phyloP scores from a whole-genome alignment of 2,888 invertebrate genomes.

The Laothoe populi region DNA sequence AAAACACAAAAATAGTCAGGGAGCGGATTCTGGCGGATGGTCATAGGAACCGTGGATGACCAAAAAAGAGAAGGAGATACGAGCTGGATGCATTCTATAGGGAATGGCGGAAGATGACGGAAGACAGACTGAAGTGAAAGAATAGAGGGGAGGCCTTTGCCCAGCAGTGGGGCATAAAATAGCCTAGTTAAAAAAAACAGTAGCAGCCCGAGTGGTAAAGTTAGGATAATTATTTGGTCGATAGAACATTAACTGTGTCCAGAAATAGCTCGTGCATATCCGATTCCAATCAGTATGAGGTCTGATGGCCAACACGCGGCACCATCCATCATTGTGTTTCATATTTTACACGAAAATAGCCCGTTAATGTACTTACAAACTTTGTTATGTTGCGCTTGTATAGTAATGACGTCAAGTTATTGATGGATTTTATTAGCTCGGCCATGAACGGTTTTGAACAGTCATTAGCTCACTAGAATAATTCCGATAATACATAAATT shows the following conservation, averaged over 20 bases:
- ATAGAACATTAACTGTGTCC: slow-evolving; percentile 42
- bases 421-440: not conserved
- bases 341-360: slow-evolving; percentile 25
- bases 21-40: too few relatives aligned
- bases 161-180: too few relatives aligned
- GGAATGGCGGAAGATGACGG: too few relatives aligned
- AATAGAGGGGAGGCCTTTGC: too few relatives aligned
- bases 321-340: slow-evolving; percentile 45
- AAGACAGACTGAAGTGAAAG: too few relatives aligned
- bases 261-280: slow-evolving; percentile 45
- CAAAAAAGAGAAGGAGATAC: too few relatives aligned
- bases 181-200: too few relatives aligned
- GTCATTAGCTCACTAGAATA: too few relatives aligned
- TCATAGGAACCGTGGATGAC: too few relatives aligned
- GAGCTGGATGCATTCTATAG: too few relatives aligned
- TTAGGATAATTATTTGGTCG: slow-evolving; percentile 27
- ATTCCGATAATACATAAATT: too few relatives aligned
- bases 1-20: not conserved
- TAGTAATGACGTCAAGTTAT: not conserved
- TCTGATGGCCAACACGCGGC: slow-evolving; percentile 38
- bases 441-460: too few relatives aligned
- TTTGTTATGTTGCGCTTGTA: not conserved
- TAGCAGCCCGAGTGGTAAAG: not conserved
- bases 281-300: slow-evolving; percentile 39
- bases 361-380: slow-evolving; percentile 1